Conservation (phyloP, 2,797 vertebrate genomes). For the Eulemur coronatus region DNA sequence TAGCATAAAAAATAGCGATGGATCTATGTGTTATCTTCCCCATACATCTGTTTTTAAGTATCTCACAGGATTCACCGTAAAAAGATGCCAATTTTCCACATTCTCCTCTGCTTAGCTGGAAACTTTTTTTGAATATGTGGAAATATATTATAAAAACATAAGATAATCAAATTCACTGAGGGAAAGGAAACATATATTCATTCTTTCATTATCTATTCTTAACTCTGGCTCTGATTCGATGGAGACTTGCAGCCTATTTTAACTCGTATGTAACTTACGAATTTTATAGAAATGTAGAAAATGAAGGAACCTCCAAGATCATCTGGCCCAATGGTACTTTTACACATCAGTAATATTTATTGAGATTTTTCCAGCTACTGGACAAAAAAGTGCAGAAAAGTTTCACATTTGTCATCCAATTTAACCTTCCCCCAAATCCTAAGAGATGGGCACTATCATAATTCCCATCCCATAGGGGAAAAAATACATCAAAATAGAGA, state of each 20-base stretch:
- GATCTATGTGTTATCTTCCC: background rate
- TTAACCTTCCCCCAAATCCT: background rate
- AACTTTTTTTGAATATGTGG: background rate
- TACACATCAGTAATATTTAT: background rate
- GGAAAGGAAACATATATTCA: background rate
- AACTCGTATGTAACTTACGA: background rate
- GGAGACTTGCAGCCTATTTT: background rate
- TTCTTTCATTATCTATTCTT: background rate
- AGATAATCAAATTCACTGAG: background rate
- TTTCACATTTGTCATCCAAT: background rate
- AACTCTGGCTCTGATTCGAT: background rate
- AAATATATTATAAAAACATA: background rate
- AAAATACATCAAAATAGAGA: background rate
- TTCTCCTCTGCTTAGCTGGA: background rate
- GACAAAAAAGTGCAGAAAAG: background rate
- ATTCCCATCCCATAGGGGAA: background rate
- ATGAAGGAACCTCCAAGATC: background rate
- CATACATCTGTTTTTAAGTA: conserved; percentile 35
- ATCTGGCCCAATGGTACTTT: background rate
- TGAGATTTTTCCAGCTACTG: background rate
- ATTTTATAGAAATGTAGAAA: background rate
- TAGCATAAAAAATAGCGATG: conserved; percentile 15
- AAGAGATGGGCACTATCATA: background rate
- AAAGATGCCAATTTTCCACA: conserved; percentile 17
- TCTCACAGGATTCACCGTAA: background rate